phyloP scores from a whole-genome alignment of 1,140 invertebrate genomes.

The Scaptodrosophila lebanonensis region DNA sequence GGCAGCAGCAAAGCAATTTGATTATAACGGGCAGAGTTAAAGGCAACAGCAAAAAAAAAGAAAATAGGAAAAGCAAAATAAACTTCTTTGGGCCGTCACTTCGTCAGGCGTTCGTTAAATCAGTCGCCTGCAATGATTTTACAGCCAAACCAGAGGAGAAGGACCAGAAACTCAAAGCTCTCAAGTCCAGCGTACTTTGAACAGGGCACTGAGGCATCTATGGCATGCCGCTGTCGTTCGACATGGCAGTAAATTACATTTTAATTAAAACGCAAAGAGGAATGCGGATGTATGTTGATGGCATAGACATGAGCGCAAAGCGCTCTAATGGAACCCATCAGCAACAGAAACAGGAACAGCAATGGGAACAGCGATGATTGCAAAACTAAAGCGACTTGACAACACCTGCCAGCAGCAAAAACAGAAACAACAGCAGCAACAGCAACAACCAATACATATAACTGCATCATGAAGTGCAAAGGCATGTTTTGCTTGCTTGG shows the following conservation, averaged over 20 bases:
- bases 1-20: conserved; percentile 16
- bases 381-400: neutral
- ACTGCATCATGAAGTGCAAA: conserved; percentile 12
- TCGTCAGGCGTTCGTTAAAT: conserved; percentile 22
- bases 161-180: neutral
- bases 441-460: no score
- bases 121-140: conserved; percentile 1
- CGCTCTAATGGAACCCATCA: conserved; percentile 56
- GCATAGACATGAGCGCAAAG: neutral
- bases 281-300: conserved; percentile 8
- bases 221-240: conserved; percentile 13
- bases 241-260: conserved; percentile 64
- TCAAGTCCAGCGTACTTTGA: neutral
- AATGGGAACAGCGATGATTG: no score
- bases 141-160: neutral
- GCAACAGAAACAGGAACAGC: conserved; percentile 22
- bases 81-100: neutral
- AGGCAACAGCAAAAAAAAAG: no score
- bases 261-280: conserved; percentile 60
- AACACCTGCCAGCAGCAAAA: conserved; percentile 22
- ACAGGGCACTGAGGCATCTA: conserved; percentile 15
- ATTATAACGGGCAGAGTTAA: no score
- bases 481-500: neutral
- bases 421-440: no score
- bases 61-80: conserved; percentile 22